A percentile compares a stretch with the other conserved stretches of the same genome.
phyloP scores from a whole-genome alignment of 2,888 invertebrate species.

The Diplolepis rosae region DNA sequence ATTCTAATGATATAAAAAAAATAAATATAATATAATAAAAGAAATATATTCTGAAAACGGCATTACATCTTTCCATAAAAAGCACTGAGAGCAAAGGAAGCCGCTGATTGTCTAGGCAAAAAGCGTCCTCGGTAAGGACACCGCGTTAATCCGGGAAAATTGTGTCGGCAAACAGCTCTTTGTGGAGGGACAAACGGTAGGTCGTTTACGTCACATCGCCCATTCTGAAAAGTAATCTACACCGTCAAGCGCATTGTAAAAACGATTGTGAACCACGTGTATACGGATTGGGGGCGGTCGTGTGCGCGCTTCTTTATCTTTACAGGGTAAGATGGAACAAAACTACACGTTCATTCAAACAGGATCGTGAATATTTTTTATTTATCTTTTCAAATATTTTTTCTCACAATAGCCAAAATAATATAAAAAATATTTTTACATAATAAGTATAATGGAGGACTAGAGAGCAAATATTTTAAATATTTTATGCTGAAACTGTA shows the following conservation, averaged over 20 bases:
- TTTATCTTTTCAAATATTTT: no score
- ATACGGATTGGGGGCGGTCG: slow-evolving; percentile 38
- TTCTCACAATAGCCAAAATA: no score
- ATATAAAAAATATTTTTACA: no score
- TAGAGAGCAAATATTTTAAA: no score
- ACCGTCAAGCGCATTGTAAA: slow-evolving; percentile 58
- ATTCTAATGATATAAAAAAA: no score
- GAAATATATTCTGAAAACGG: not conserved
- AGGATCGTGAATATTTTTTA: no score
- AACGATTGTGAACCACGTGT: slow-evolving; percentile 16
- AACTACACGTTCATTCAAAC: no score
- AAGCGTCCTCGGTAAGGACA: not conserved
- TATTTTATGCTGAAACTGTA: no score
- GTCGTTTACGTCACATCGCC: slow-evolving; percentile 72
- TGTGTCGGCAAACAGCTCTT: slow-evolving; percentile 71
- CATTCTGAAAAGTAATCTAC: slow-evolving; percentile 73
- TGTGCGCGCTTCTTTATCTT: slow-evolving; percentile 24
- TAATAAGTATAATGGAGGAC: no score
- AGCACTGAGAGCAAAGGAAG: not conserved
- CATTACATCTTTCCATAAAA: not conserved
- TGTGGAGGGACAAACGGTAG: slow-evolving; percentile 62
- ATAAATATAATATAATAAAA: not conserved
- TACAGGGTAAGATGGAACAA: not conserved
- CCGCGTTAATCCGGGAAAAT: slow-evolving; percentile 65
- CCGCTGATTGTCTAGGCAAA: slow-evolving; percentile 5